Base-by-base conservation (phyloP, 2,113 vertebrate species). In the Oryzias woworae region DNA sequence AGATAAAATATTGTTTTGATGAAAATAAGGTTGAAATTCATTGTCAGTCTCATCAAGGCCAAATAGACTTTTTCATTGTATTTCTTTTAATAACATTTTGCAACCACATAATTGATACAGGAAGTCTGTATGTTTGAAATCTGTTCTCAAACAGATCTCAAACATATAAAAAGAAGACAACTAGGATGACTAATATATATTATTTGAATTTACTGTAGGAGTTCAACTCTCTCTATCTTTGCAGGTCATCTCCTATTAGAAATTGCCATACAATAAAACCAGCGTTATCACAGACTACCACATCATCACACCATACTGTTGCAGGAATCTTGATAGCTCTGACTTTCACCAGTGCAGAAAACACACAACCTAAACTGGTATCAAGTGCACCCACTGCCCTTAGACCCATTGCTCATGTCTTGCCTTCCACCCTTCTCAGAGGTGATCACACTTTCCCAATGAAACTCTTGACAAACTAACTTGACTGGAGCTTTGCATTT, bases 181-280 rank as follows among this genome's bases (percentile, higher is more conserved):
- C 3, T 6, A 26, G 26, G 26, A 26, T 26, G 26, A 26, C 26
- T 4, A 26, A 26, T 26, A 5, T 5, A 8, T 36, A 10, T 36
- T 36, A 8, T 8, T 28, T 28, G 31, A 36, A 7, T 36, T 36
- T 36, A 2, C 1, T 36, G 36, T 36, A 36, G 36, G 36, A 36
- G 36, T 54, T 0, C 45, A 16, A 1, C 44, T 7, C 45, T 7
- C 2, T 47, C 45, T 12, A 42, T 23, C 14, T 75, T 64, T 13
- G 56, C 36, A 67, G 55, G 14, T 44, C 51, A 62, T 45, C n/a
- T 47, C 46, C 4, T 8, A 16, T 60, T 67, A 61, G 56, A 56
- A 71, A n/a, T 23, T 71, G 5, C 52, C n/a, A 12, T 60, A 53
- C 68, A 65, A 81, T 73, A 71, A 69, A 68, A 71, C 66, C 46